phyloP scores from a whole-genome alignment of 2,888 invertebrate genomes.

The Phengaris alcon region DNA sequence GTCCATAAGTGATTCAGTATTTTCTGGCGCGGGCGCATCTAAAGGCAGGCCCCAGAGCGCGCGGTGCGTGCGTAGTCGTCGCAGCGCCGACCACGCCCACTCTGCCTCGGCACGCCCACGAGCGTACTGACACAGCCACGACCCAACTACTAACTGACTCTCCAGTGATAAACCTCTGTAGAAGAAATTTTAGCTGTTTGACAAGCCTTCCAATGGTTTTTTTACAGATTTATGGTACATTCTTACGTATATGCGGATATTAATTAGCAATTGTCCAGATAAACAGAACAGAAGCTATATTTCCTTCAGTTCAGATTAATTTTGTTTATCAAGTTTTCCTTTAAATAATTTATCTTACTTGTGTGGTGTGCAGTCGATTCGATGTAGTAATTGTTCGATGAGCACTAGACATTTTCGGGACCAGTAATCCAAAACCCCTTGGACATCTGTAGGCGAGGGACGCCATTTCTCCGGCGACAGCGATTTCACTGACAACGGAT shows the following conservation, averaged over 20 bases:
- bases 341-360: conserved; percentile 46
- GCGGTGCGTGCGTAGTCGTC: conserved; percentile 55
- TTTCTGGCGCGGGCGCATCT: conserved; percentile 47
- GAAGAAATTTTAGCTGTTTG: conserved; percentile 21
- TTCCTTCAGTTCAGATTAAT: neutral
- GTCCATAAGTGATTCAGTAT: conserved; percentile 46
- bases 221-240: neutral
- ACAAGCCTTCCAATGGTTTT: neutral
- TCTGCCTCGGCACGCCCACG: conserved; percentile 40
- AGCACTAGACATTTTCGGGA: conserved; percentile 51
- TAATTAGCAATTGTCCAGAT: no score
- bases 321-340: neutral
- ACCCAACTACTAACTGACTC: conserved; percentile 53
- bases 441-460: conserved; percentile 50
- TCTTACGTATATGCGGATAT: no score
- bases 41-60: conserved; percentile 50
- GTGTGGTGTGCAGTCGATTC: conserved; percentile 60
- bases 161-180: conserved; percentile 60
- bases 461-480: conserved; percentile 57
- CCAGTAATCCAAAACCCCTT: conserved; percentile 57
- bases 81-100: conserved; percentile 58
- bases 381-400: conserved; percentile 53
- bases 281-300: no score
- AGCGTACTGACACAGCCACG: conserved; percentile 50
- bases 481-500: conserved; percentile 43